Evolutionary conservation across 1,140 invertebrate genomes (phyloP).

Genomic region (Macrosteles quadrilineatus): DNA sequence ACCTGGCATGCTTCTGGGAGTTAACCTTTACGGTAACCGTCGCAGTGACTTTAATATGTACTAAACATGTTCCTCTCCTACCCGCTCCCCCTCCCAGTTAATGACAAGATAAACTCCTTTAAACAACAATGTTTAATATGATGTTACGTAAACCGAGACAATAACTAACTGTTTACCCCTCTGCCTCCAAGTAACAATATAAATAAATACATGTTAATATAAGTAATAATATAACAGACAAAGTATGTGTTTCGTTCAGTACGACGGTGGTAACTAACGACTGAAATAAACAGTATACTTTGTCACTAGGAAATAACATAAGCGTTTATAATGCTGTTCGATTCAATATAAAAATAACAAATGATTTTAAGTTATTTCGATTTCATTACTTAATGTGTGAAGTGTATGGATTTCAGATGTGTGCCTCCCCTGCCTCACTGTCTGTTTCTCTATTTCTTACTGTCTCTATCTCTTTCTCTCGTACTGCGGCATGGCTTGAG

Average conservation of each 20-base stretch:
- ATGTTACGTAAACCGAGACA: slow-evolving; percentile 1
- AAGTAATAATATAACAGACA: slow-evolving; percentile 20
- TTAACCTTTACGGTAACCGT: slow-evolving; percentile 7
- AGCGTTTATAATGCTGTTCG: not conserved
- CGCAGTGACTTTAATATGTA: slow-evolving; percentile 6
- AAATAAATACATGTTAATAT: slow-evolving; percentile 37
- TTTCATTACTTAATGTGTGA: slow-evolving; percentile 17
- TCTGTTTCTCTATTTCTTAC: slow-evolving; percentile 1
- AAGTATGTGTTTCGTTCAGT: slow-evolving; percentile 22
- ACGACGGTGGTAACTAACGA: not conserved
- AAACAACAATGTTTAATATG: slow-evolving; percentile 16
- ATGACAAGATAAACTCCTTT: slow-evolving; percentile 28
- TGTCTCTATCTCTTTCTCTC: slow-evolving; percentile 7
- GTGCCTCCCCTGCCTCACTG: not conserved
- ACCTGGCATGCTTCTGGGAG: slow-evolving; percentile 2
- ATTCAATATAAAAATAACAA: not conserved
- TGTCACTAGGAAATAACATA: not conserved
- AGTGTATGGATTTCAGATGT: slow-evolving; percentile 13
- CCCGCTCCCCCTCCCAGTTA: not conserved
- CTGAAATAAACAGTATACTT: slow-evolving; percentile 23
- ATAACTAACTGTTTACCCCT: slow-evolving; percentile 45
- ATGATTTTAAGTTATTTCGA: slow-evolving; percentile 6
- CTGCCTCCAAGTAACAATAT: slow-evolving; percentile 53
- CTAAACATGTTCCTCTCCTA: slow-evolving; percentile 15
- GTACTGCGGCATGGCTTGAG: slow-evolving; percentile 2